Evolutionary conservation across 1,140 invertebrate species (phyloP).

Genomic region (Riptortus pedestris): DNA sequence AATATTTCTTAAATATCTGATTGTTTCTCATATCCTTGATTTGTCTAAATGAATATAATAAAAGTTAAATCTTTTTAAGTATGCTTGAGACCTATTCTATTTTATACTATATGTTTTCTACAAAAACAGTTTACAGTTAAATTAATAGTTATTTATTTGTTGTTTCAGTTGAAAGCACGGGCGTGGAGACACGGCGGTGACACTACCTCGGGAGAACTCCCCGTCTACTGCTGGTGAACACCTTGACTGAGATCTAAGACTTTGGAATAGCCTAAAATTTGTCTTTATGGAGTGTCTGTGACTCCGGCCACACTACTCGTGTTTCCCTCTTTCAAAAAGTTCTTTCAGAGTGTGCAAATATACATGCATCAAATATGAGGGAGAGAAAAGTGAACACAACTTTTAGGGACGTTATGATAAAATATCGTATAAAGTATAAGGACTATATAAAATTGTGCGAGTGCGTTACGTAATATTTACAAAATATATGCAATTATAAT

Average conservation of each 20-base stretch:
- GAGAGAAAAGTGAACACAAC: conserved; percentile 4
- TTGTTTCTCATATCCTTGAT: too few species aligned
- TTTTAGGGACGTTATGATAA: background rate
- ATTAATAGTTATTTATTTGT: conserved; percentile 36
- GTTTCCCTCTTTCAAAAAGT: background rate
- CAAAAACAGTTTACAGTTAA: background rate
- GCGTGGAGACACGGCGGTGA: conserved; percentile 51
- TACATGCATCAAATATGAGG: background rate
- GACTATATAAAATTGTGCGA: conserved; percentile 20
- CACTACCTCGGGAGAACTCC: conserved; percentile 42
- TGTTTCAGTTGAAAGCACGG: conserved; percentile 57
- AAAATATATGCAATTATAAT: conserved; percentile 17
- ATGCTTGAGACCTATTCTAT: too few species aligned
- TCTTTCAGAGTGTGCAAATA: background rate
- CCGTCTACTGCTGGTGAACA: conserved; percentile 63
- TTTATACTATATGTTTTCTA: too few species aligned
- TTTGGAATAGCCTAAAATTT: background rate
- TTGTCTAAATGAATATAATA: too few species aligned
- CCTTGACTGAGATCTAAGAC: background rate
- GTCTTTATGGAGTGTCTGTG: background rate
- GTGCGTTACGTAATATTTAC: conserved; percentile 11
- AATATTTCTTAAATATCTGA: too few species aligned
- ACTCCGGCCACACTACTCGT: background rate
- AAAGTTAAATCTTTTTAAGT: too few species aligned
- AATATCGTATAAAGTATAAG: conserved; percentile 13